Evolutionary conservation across 1,140 invertebrate species (phyloP).

Genomic region (Drosophila albomicans): DNA sequence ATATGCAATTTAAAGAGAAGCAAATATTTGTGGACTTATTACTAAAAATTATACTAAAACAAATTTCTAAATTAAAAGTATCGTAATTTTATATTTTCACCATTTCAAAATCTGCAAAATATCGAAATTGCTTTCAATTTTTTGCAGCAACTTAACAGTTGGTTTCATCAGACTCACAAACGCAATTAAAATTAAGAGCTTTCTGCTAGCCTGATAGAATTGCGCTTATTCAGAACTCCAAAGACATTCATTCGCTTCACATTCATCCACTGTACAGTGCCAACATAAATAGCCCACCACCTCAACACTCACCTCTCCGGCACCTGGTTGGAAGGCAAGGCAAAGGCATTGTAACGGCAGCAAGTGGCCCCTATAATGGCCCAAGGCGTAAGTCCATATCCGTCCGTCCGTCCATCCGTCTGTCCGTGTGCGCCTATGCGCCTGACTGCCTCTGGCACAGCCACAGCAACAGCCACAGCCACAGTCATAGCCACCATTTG

Average conservation of each 20-base stretch:
- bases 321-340: neutral
- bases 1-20: too few relatives aligned
- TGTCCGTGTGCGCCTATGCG: constrained; percentile 53
- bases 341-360: constrained; percentile 49
- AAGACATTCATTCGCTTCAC: constrained; percentile 10
- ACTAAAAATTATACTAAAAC: too few relatives aligned
- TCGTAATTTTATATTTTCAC: too few relatives aligned
- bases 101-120: too few relatives aligned
- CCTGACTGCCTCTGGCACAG: constrained; percentile 13
- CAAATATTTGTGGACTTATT: too few relatives aligned
- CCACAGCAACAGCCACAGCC: constrained; percentile 4
- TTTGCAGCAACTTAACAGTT: too few relatives aligned
- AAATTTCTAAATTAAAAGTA: too few relatives aligned
- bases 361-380: constrained; percentile 76
- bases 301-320: neutral
- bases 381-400: constrained; percentile 79
- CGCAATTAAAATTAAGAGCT: constrained; percentile 4
- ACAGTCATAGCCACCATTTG: constrained; percentile 2
- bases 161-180: neutral
- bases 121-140: too few relatives aligned
- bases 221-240: constrained; percentile 13
- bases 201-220: neutral
- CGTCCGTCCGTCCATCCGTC: constrained; percentile 34
- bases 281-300: constrained; percentile 33
- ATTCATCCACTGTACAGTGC: constrained; percentile 38